phyloP scores from a whole-genome alignment of 1,140 invertebrate species.

The Sarcophaga peregrina region DNA sequence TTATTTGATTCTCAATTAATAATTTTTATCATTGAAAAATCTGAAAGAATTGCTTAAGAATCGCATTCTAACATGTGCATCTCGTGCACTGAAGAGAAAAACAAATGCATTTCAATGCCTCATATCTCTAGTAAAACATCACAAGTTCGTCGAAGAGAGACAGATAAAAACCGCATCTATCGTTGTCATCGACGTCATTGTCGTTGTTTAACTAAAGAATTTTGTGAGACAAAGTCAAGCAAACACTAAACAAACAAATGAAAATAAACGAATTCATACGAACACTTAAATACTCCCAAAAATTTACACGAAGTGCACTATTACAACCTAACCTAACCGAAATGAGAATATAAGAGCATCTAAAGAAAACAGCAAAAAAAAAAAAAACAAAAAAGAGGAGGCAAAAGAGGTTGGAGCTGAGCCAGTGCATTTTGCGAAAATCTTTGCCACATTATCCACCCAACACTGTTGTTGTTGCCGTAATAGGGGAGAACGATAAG shows the following conservation, averaged over 20 bases:
- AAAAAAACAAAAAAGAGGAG: background rate
- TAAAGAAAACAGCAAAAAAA: background rate
- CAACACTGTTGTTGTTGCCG: background rate
- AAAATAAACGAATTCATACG: conserved; percentile 32
- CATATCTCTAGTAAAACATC: background rate
- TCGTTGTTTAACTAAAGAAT: background rate
- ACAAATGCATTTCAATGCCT: background rate
- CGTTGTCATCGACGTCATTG: background rate
- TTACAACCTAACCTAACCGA: background rate
- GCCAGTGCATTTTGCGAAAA: conserved; percentile 41
- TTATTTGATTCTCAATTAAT: too few species aligned
- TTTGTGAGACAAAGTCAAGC: background rate
- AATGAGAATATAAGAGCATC: conserved; percentile 24
- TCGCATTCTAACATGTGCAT: too few species aligned
- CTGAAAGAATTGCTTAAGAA: too few species aligned
- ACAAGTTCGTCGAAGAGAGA: conserved; percentile 27
- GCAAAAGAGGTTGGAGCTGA: conserved; percentile 43
- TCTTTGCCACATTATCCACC: background rate
- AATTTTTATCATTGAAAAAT: too few species aligned
- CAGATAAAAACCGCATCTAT: background rate
- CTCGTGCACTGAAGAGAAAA: background rate
- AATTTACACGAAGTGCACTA: background rate
- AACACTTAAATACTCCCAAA: conserved; percentile 9
- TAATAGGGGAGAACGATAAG: too few species aligned
- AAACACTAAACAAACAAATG: conserved; percentile 8